A percentile compares a stretch with the other conserved stretches of the same genome.
These are phyloP conservation scores for Cheilosia pagana DNA, from an alignment of 2,888 invertebrate species.

Conservation along the genomic window DNA sequence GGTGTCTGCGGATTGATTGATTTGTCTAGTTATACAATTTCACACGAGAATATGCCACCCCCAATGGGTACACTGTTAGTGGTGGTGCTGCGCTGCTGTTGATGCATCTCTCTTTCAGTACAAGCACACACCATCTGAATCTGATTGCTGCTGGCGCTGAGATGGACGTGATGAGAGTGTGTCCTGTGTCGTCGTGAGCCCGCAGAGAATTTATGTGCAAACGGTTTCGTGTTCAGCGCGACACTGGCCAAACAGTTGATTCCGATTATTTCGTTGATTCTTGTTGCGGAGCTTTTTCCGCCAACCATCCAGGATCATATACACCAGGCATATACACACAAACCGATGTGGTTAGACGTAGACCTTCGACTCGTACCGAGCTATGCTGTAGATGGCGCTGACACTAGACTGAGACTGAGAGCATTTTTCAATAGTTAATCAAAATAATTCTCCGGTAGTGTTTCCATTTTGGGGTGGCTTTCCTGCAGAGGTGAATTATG, in stretches of 20 bases:
- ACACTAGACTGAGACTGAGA: not conserved
- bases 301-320: slow-evolving; percentile 60
- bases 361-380: slow-evolving; percentile 5
- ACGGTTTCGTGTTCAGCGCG: slow-evolving; percentile 78
- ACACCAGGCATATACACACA: slow-evolving; percentile 24
- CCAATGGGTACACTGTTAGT: slow-evolving; percentile 27
- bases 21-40: slow-evolving; percentile 74
- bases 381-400: slow-evolving; percentile 58
- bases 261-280: slow-evolving; percentile 47
- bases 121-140: slow-evolving; percentile 52
- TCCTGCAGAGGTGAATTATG: slow-evolving; percentile 68
- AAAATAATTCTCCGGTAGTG: slow-evolving; percentile 49
- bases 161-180: slow-evolving; percentile 19
- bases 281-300: slow-evolving; percentile 68
- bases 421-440: slow-evolving; percentile 39
- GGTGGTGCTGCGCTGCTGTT: slow-evolving; percentile 41
- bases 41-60: slow-evolving; percentile 54
- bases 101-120: slow-evolving; percentile 56
- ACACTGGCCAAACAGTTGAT: slow-evolving; percentile 76
- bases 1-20: slow-evolving; percentile 71
- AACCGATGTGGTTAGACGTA: slow-evolving; percentile 24
- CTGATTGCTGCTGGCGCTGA: too few relatives aligned
- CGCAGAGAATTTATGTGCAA: slow-evolving; percentile 70
- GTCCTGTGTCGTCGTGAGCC: not conserved
- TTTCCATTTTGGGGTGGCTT: slow-evolving; percentile 13